Conservation (phyloP, 2,888 invertebrate genomes). For the Tipula lateralis region DNA sequence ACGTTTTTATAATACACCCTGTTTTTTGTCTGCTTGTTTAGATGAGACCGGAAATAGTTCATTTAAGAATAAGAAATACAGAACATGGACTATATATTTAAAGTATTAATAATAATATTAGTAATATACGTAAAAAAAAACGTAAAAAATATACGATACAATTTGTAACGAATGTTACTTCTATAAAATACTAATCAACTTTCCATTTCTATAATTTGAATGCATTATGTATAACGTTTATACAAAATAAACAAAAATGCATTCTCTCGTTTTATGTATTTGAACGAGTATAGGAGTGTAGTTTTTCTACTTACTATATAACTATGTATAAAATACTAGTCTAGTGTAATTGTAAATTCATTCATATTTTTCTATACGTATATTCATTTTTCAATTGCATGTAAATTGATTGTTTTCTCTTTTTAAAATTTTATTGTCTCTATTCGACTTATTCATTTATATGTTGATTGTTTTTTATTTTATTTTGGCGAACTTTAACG, state of each 20-base stretch:
- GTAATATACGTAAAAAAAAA: background rate
- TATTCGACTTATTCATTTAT: background rate
- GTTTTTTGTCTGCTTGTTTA: background rate
- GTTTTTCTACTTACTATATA: background rate
- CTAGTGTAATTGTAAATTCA: conserved; percentile 5
- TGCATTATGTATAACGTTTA: background rate
- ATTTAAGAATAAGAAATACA: conserved; percentile 15
- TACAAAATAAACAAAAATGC: background rate
- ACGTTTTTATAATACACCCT: background rate
- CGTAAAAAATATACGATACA: background rate
- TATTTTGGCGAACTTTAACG: background rate
- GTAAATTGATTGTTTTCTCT: background rate
- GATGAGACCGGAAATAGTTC: conserved; percentile 25
- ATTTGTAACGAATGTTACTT: background rate
- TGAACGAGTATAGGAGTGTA: background rate
- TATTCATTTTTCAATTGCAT: background rate
- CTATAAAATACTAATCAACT: background rate
- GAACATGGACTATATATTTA: background rate
- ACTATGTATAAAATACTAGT: background rate
- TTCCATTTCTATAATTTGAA: background rate
- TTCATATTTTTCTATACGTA: background rate
- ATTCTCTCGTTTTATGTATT: background rate
- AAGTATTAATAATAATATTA: background rate
- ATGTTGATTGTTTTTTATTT: background rate
- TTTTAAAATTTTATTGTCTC: background rate